phyloP scores from a whole-genome alignment of 2,888 invertebrate species.

The Melitaea athalia region DNA sequence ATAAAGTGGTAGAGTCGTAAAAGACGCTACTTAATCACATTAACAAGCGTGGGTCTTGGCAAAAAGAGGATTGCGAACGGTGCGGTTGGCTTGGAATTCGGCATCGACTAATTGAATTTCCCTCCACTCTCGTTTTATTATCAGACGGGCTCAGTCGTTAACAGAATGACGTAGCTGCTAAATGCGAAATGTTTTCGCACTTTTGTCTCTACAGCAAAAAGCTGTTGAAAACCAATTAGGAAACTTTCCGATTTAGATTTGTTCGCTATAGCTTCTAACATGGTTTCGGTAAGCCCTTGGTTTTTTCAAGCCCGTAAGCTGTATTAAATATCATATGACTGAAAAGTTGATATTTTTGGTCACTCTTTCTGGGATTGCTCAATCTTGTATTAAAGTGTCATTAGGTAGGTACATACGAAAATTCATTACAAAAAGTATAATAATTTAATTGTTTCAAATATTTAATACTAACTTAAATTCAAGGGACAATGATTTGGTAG shows the following conservation, averaged over 20 bases:
- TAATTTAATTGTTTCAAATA: no score
- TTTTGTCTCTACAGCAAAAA: slow-evolving; percentile 6
- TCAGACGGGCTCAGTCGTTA: slow-evolving; percentile 17
- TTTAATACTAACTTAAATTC: no score
- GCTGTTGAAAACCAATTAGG: background rate
- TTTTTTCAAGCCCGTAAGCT: no score
- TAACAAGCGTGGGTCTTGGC: slow-evolving; percentile 14
- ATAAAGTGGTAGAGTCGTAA: slow-evolving; percentile 14
- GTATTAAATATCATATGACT: no score
- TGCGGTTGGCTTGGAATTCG: slow-evolving; percentile 15
- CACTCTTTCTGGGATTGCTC: no score
- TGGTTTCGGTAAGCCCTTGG: background rate
- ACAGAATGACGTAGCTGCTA: slow-evolving; percentile 13
- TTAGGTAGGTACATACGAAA: no score
- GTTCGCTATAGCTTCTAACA: background rate
- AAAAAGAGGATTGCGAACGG: slow-evolving; percentile 18
- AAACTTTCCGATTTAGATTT: background rate
- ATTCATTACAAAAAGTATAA: no score
- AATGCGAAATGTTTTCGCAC: slow-evolving; percentile 16
- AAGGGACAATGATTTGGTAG: no score
- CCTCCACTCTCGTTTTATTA: slow-evolving; percentile 23
- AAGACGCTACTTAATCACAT: slow-evolving; percentile 20
- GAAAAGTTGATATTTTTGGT: no score
- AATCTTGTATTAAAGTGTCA: no score
- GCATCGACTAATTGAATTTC: slow-evolving; percentile 25